Base-by-base conservation (phyloP, 64 coral and sea anemone species). In the Montipora sp. region DNA sequence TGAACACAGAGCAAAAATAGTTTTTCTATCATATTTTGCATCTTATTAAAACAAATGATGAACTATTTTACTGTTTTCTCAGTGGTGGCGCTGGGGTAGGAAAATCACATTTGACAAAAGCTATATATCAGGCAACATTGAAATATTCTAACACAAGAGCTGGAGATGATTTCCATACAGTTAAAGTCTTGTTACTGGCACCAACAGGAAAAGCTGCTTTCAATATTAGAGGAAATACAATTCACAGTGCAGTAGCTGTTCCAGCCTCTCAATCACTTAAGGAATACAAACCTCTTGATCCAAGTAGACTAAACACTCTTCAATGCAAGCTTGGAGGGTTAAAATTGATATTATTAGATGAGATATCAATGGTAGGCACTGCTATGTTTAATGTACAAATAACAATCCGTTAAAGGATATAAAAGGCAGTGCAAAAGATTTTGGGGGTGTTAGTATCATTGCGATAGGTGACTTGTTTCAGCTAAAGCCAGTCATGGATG, bases 191-290 rank as follows among this genome's bases (percentile, higher is more conserved):
- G 23, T 77, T 89, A 74, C 45, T 88, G 2, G 86, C 86, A 3
- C 86, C 86, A 55, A 88, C 86, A 22, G 72, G 86, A 75, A 85
- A 85, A 66, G 82, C 82, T 65, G 82, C 82, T 36, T 85, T 59
- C 24, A 20, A 15, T 12, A 85, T 66, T 43, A 85, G 58, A 61
- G 82, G 82, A 5, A 85, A 67, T 45, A 85, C 82, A 48, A 66
- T 85, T 9, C 81, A 67, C 20, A 85, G 82, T 70, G 12, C 82
- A 3, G 0, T 85, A 8, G 82, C 82, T 68, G 68, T 85, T 68
- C 82, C 82, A 63, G 82, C 82, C 66, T 85, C 13, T 20, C 82
- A 85, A 59, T 85, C 82, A 24, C 49, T 85, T 72, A 67, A 71
- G 43, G 2, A n/a, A 4, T 77, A 89, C 36, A 89, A 78, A 89